Evolutionary conservation across 2,113 vertebrate genomes (phyloP).

Genomic region (Ptilorrhoa leucosticta): DNA sequence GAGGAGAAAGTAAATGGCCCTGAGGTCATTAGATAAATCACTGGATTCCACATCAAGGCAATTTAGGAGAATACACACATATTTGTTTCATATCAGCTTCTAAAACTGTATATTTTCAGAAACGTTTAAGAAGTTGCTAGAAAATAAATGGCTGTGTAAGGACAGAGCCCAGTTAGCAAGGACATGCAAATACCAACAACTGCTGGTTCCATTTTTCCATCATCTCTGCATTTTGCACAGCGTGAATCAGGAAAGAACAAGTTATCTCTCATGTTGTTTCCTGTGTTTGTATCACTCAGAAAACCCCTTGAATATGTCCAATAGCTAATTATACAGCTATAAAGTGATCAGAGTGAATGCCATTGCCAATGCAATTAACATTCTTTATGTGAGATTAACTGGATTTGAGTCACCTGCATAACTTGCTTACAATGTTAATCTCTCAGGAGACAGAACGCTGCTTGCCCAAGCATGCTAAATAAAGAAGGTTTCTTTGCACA

Average conservation of each 20-base stretch:
- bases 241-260: neutral
- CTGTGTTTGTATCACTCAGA: conserved; percentile 55
- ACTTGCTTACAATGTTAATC: conserved; percentile 71
- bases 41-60: neutral
- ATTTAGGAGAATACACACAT: neutral
- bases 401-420: conserved; percentile 76
- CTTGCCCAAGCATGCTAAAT: conserved; percentile 37
- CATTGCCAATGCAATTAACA: conserved; percentile 75
- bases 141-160: neutral
- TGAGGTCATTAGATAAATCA: neutral
- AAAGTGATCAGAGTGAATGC: conserved; percentile 60
- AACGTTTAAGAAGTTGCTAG: neutral
- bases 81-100: neutral
- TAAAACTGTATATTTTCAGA: neutral
- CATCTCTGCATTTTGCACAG: neutral
- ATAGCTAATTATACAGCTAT: conserved; percentile 69
- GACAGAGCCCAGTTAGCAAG: neutral
- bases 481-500: conserved; percentile 29
- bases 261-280: conserved; percentile 30
- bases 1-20: neutral
- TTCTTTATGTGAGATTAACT: conserved; percentile 72
- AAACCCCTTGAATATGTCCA: conserved; percentile 33
- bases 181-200: neutral
- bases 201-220: neutral
- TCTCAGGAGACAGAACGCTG: conserved; percentile 57